Evolutionary conservation across 2,888 invertebrate species (phyloP).

Genomic region (Harpagoxenus sublaevis): DNA sequence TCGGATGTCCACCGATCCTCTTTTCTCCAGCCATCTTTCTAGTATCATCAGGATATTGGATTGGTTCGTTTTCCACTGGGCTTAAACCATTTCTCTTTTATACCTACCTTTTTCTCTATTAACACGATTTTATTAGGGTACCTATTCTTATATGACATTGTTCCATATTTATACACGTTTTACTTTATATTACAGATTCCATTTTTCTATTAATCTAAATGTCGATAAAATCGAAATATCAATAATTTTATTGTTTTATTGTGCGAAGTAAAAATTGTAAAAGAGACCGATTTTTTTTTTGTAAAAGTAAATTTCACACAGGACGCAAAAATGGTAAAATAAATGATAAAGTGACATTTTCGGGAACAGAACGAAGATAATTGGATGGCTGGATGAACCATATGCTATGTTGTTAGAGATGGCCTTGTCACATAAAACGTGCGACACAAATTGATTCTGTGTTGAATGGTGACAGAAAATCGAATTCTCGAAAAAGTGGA

Average conservation of each 20-base stretch:
- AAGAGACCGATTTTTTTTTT: neutral
- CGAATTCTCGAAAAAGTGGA: slow-evolving; percentile 53
- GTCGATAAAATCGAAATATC: neutral
- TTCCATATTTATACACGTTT: neutral
- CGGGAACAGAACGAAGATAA: slow-evolving; percentile 46
- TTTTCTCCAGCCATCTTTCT: slow-evolving; percentile 57
- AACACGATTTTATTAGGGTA: slow-evolving; percentile 5
- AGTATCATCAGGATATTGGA: slow-evolving; percentile 43
- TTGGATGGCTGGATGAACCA: slow-evolving; percentile 51
- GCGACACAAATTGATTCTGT: slow-evolving; percentile 56
- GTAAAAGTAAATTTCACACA: slow-evolving; percentile 37
- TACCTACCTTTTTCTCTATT: neutral
- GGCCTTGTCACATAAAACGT: slow-evolving; percentile 55
- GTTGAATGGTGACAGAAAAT: slow-evolving; percentile 53
- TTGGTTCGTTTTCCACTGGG: slow-evolving; percentile 65
- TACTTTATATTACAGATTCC: neutral
- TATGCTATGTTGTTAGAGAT: slow-evolving; percentile 49
- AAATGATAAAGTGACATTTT: slow-evolving; percentile 57
- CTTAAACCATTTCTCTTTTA: slow-evolving; percentile 57
- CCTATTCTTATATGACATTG: neutral
- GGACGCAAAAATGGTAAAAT: slow-evolving; percentile 33
- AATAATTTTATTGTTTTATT: slow-evolving; percentile 2
- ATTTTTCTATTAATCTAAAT: slow-evolving; percentile 22
- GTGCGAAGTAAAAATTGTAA: neutral
- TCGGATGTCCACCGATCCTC: slow-evolving; percentile 48